These are phyloP conservation scores for Tromatobia lineatoria DNA, from an alignment of 2,888 invertebrate genomes.

Conservation along the genomic window DNA sequence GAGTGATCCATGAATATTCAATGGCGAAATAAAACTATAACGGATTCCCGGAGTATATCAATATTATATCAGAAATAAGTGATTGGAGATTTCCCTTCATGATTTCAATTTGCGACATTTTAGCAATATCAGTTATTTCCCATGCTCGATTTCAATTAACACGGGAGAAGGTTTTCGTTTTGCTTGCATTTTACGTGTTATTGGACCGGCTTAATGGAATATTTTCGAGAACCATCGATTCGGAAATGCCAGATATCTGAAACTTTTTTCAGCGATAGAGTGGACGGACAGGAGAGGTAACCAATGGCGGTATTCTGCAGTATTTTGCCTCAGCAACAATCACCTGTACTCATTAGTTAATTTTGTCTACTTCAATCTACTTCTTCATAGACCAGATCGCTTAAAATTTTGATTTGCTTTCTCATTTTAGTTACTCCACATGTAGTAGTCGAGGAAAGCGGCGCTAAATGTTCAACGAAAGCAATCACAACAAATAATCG, in stretches of 20 bases:
- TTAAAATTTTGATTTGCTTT: too few relatives aligned
- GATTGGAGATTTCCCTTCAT: neutral
- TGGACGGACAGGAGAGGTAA: constrained; percentile 23
- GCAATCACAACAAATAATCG: too few relatives aligned
- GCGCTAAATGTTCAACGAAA: too few relatives aligned
- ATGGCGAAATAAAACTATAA: neutral
- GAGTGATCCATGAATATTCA: neutral
- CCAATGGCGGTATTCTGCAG: constrained; percentile 21
- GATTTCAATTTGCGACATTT: neutral
- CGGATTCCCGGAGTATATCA: neutral
- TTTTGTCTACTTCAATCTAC: too few relatives aligned
- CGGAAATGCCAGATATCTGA: neutral
- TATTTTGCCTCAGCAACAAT: too few relatives aligned
- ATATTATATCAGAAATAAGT: neutral
- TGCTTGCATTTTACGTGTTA: neutral
- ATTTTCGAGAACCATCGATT: constrained; percentile 6
- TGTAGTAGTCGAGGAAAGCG: too few relatives aligned
- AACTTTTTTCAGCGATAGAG: constrained; percentile 11
- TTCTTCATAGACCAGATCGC: too few relatives aligned
- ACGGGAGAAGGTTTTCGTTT: neutral
- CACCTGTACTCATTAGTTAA: too few relatives aligned
- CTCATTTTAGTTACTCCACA: too few relatives aligned
- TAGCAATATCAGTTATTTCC: neutral
- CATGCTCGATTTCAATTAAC: neutral
- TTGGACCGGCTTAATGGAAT: neutral